phyloP scores from a whole-genome alignment of 2,888 invertebrate genomes.

The Lucinisca nassula region DNA sequence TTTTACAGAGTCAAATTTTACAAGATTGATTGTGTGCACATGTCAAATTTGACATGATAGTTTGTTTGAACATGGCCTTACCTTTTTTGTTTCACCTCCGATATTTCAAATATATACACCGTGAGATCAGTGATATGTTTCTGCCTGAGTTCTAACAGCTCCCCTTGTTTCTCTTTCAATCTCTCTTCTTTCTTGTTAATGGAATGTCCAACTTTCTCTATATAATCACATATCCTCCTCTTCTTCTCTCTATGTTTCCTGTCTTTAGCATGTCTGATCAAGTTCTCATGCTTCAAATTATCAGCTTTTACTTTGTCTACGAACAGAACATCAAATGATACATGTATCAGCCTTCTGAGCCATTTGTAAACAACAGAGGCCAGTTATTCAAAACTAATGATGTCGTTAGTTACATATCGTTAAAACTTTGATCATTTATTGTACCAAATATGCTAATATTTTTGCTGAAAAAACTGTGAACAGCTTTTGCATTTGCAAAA shows the following conservation, averaged over 20 bases:
- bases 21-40: no score
- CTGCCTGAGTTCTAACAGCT: conserved; percentile 58
- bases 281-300: conserved; percentile 35
- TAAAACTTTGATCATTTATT: no score
- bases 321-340: not conserved
- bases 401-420: no score
- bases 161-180: conserved; percentile 26
- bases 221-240: conserved; percentile 57
- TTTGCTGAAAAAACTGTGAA: no score
- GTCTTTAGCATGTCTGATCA: conserved; percentile 51
- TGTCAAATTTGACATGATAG: no score
- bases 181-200: conserved; percentile 50
- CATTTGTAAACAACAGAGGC: no score
- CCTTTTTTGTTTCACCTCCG: conserved; percentile 59
- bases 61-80: no score
- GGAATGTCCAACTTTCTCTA: conserved; percentile 50
- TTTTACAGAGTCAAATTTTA: no score
- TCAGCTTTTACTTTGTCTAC: conserved; percentile 45
- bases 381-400: no score
- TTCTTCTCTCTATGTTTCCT: conserved; percentile 64
- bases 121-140: conserved; percentile 61
- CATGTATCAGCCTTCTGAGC: no score
- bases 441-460: no score
- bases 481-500: no score
- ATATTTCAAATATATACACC: conserved; percentile 64